Percentiles rank a stretch among this genome's conserved stretches.
Conservation (phyloP, 2,888 invertebrate species). For the Adelognathus sp. region DNA sequence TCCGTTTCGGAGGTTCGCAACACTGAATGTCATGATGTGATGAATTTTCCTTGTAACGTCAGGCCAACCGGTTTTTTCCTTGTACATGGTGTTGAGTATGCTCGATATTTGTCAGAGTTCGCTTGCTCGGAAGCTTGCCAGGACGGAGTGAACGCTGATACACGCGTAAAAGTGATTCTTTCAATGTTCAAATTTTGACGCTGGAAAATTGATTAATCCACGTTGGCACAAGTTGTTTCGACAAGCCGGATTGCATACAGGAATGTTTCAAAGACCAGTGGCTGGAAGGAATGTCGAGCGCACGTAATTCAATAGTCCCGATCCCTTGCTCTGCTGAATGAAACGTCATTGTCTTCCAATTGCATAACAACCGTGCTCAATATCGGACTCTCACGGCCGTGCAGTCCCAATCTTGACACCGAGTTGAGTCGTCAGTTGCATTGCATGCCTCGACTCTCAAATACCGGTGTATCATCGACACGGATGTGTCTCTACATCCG, state of each 20-base stretch:
- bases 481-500: slow-evolving; percentile 31
- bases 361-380: slow-evolving; percentile 56
- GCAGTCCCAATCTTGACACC: slow-evolving; percentile 55
- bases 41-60: no score
- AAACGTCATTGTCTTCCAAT: slow-evolving; percentile 58
- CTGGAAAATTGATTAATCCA: background rate
- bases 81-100: no score
- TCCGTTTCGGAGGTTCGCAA: no score
- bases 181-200: background rate
- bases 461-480: slow-evolving; percentile 17
- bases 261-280: slow-evolving; percentile 21
- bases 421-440: slow-evolving; percentile 53
- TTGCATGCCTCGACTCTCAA: slow-evolving; percentile 44
- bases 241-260: background rate
- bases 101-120: no score
- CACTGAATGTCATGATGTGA: no score
- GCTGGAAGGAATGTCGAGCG: slow-evolving; percentile 56
- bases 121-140: no score
- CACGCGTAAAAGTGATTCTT: background rate
- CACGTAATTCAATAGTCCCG: slow-evolving; percentile 53
- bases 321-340: slow-evolving; percentile 40
- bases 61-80: no score
- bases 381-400: slow-evolving; percentile 48
- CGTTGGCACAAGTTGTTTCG: background rate
- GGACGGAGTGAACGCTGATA: no score